Conservation (phyloP, 2,888 invertebrate genomes). For the Trileptium ribeirensis region DNA sequence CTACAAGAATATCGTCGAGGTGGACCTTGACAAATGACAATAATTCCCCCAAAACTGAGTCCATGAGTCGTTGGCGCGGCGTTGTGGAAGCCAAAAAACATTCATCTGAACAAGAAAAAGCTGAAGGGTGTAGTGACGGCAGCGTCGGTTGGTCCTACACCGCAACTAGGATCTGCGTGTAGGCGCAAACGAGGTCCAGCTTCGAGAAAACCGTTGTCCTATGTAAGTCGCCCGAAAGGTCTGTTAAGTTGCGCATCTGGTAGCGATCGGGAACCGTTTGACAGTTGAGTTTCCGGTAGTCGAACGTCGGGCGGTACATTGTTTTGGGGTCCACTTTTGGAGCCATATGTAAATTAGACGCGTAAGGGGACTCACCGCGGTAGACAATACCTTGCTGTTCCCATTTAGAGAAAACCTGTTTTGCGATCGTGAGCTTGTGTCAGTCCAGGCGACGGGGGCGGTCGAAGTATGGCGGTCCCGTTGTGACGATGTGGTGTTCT, state of each 20-base stretch:
- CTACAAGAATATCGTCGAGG: not conserved
- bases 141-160: not conserved
- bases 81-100: not conserved
- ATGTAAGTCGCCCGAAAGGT: not conserved
- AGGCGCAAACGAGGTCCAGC: not conserved
- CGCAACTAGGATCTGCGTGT: not conserved
- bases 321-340: not conserved
- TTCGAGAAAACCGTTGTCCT: not conserved
- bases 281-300: not conserved
- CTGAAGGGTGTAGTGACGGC: not conserved
- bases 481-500: not conserved
- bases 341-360: not conserved
- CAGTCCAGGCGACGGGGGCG: not conserved
- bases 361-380: not conserved
- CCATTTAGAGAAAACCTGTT: not conserved
- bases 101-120: not conserved
- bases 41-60: not conserved
- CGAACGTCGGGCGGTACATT: not conserved
- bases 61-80: not conserved
- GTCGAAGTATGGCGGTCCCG: not conserved
- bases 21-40: not conserved
- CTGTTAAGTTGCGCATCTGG: not conserved
- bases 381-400: not conserved
- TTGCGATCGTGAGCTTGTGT: not conserved
- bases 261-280: not conserved